Evolutionary conservation across 2,888 invertebrate genomes (phyloP), one percentile per base, ranked within the genome.

Genomic region (Stenotaenia linearis): DNA sequence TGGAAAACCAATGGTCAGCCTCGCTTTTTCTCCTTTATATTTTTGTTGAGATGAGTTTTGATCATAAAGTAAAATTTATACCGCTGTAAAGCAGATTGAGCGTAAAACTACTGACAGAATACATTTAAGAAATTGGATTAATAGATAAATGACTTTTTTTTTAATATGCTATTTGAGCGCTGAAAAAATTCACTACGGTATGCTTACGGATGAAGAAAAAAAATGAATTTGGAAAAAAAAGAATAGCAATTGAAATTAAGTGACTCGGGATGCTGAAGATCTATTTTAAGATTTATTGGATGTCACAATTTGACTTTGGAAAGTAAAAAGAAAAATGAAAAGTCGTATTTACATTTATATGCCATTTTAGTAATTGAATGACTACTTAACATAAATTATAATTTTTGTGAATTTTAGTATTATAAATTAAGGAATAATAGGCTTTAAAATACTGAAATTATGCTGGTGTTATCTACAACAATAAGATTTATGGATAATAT

Each of bases 1-100:
- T 95, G 80, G 95, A 97, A 84, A 92, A 95, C 84, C 96, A 97
- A 88, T 69, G 69, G 69, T 69, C 69, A 69, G 69, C 25, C 15
- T 69, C 25, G 10, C 1, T 28, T 69, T 28, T 28, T 69, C 9
- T 4, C n/a, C 10, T 69, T 28, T 28, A 3, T 69, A 21, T 25
- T 69, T 69, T 69, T 5, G 1, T 9, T 15, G 25, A 28, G 23
- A 10, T 69, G 15, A 12, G 25, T 69, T 69, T 1, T 69, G 69
- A 69, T 28, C 69, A n/a, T 69, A 69, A 69, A 69, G 28, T 69
- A 28, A 69, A 69, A 69, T 69, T 69, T 69, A 69, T 69, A 23
- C 25, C 12, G 28, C 69, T 69, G 25, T 69, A 69, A 69, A 69
- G 25, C 69, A 69, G 69, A 69, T 69, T 69, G 69, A 28, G 69